Evolutionary conservation across 1,140 invertebrate genomes (phyloP), one percentile per base, ranked within the genome.

Genomic region (Uloborus diversus): DNA sequence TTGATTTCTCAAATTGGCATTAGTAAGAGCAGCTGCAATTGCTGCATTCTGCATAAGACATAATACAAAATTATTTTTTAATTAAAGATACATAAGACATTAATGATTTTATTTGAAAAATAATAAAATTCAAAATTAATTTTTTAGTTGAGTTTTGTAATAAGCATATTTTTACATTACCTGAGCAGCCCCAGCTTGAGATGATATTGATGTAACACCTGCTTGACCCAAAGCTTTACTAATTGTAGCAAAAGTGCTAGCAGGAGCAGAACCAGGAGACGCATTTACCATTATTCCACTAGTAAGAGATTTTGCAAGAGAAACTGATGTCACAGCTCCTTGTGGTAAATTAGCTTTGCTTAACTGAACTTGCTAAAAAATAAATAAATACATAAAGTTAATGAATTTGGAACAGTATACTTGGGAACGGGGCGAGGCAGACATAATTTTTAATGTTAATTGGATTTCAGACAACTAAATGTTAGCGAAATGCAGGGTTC

Each of bases 141-240:
- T n/a, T n/a, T n/a, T n/a, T n/a, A n/a, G n/a, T n/a, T n/a, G n/a
- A n/a, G n/a, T n/a, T n/a, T n/a, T n/a, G n/a, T n/a, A n/a, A n/a
- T n/a, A n/a, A n/a, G n/a, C n/a, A n/a, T n/a, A n/a, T n/a, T n/a
- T n/a, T n/a, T n/a, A n/a, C n/a, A n/a, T n/a, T 71, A 71, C 68
- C 53, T 65, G 33, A 23, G 42, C 23, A 27, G 79, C 27, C 5
- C 59, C 62, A 64, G 70, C 56, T 17, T 66, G 14, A n/a, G 37
- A 23, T 30, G 71, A 17, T 25, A 32, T 27, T n/a, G 53, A 14
- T 33, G 37, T 7, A 25, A 56, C 47, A n/a, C 59, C 32, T n/a
- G 49, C 49, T 68, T 86, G 85, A 61, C 82, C 84, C 69, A 86
- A 83, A n/a, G 84, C 75, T 78, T 85, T 85, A 62, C 84, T 85